Base-by-base conservation (phyloP, 2,113 vertebrate species). In the Myotis yumanensis region DNA sequence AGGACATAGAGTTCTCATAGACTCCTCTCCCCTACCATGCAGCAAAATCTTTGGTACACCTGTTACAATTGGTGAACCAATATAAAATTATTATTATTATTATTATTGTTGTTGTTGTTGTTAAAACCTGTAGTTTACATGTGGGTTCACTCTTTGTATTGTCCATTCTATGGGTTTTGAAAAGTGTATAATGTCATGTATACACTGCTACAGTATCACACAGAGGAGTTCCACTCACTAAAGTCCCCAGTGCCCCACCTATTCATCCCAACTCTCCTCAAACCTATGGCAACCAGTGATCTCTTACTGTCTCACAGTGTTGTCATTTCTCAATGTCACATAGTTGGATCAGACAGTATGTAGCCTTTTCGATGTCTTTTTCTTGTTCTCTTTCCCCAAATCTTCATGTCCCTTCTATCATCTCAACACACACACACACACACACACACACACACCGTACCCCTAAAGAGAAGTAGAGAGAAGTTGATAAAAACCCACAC, bases 191-290 rank as follows among this genome's bases (percentile, higher is more conserved):
- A 46, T 57, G 22, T 11, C 17, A 10, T 14, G 17, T 25, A 11
- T 14, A 5, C 7, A 32, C 4, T 15, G 8, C 59, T 2, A 30
- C 7, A 46, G 54, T 48, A 5, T 69, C 52, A 18, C 4, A 46
- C 10, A 14, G 71, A 37, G 32, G 23, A 72, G 46, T 20, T 17
- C 48, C 2, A 10, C 48, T 40, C 17, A 37, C 48, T 20, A 3
- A n/a, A n/a, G 2, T 25, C 11, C 52, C 64, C 15, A 1, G 6
- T 30, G 6, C 4, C 7, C 35, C 35, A 4, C 20, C 20, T 23
- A 5, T n/a, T 62, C 32, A 10, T 71, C 69, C 30, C 9, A 82
- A 20, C 15, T 51, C 35, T 28, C 15, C 11, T 54, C 20, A 51
- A 40, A 30, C 4, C 11, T 35, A 48, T 20, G 16, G 12, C 10